Percentiles rank a stretch among this genome's conserved stretches.
Evolutionary conservation across 2,113 vertebrate species (phyloP).

Genomic region (Neogobius melanostomus): DNA sequence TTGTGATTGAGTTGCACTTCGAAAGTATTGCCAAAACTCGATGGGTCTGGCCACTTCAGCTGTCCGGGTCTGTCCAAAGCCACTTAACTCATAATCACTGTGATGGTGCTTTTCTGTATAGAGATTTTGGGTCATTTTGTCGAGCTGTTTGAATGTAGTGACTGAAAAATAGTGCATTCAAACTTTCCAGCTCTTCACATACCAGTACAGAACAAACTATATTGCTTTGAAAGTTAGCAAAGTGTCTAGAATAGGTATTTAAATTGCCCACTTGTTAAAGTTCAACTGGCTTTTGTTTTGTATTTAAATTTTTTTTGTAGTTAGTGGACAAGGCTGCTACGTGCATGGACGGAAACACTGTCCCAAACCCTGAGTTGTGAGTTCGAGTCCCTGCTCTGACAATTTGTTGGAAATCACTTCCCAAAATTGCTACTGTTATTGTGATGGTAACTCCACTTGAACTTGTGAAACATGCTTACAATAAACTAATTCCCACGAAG

Average conservation of each 20-base stretch:
- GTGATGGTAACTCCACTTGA: too few species aligned
- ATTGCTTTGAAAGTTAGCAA: background rate
- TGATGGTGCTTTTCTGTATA: background rate
- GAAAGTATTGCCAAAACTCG: background rate
- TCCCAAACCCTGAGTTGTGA: too few species aligned
- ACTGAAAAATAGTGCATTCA: background rate
- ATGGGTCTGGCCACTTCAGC: background rate
- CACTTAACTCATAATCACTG: background rate
- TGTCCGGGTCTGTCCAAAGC: background rate
- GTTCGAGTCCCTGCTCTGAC: too few species aligned
- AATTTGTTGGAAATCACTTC: too few species aligned
- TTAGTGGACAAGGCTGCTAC: too few species aligned
- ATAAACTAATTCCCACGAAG: too few species aligned
- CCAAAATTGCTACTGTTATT: too few species aligned
- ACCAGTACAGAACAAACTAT: background rate
- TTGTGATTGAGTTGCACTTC: conserved; percentile 2
- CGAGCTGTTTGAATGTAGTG: background rate
- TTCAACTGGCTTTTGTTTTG: background rate
- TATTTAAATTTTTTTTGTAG: too few species aligned
- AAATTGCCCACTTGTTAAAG: background rate
- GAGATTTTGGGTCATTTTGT: background rate
- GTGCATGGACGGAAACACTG: too few species aligned
- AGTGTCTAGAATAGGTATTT: background rate
- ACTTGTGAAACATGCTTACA: too few species aligned
- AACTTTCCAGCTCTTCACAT: background rate